These are phyloP conservation scores for Oscheius myriophilus DNA, from an alignment of 2,888 invertebrate species.

Conservation along the genomic window DNA sequence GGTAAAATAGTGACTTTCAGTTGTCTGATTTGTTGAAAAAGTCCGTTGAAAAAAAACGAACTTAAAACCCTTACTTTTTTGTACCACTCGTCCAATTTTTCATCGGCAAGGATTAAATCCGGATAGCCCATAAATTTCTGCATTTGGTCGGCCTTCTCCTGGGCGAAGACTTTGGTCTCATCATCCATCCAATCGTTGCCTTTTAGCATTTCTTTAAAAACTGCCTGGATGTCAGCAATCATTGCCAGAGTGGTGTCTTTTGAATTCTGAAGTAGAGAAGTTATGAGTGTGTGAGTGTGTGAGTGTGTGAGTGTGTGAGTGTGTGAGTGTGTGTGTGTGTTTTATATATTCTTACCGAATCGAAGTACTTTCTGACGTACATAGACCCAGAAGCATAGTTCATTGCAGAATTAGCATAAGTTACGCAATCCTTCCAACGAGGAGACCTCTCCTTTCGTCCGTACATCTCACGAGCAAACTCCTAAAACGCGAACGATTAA, in stretches of 20 bases:
- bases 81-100: slow-evolving; percentile 82
- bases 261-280: slow-evolving; percentile 37
- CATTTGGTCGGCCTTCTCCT: slow-evolving; percentile 63
- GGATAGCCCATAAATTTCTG: slow-evolving; percentile 83
- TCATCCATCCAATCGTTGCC: slow-evolving; percentile 86
- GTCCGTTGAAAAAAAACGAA: too few species aligned
- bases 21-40: too few species aligned
- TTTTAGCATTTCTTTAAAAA: slow-evolving; percentile 82
- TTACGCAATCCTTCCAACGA: slow-evolving; percentile 85
- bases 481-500: slow-evolving; percentile 38
- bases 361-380: slow-evolving; percentile 88
- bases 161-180: slow-evolving; percentile 77
- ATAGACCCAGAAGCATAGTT: slow-evolving; percentile 77
- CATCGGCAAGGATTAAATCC: slow-evolving; percentile 82
- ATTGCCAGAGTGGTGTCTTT: slow-evolving; percentile 79
- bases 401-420: slow-evolving; percentile 42
- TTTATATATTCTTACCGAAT: slow-evolving; percentile 72
- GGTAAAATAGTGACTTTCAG: too few species aligned
- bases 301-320: too few species aligned
- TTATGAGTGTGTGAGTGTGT: too few species aligned
- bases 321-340: too few species aligned
- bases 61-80: slow-evolving; percentile 78
- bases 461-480: slow-evolving; percentile 68
- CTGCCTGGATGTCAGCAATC: slow-evolving; percentile 84
- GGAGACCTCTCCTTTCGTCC: slow-evolving; percentile 77